phyloP scores from a whole-genome alignment of 2,888 invertebrate species.

The Acholoe squamosa region DNA sequence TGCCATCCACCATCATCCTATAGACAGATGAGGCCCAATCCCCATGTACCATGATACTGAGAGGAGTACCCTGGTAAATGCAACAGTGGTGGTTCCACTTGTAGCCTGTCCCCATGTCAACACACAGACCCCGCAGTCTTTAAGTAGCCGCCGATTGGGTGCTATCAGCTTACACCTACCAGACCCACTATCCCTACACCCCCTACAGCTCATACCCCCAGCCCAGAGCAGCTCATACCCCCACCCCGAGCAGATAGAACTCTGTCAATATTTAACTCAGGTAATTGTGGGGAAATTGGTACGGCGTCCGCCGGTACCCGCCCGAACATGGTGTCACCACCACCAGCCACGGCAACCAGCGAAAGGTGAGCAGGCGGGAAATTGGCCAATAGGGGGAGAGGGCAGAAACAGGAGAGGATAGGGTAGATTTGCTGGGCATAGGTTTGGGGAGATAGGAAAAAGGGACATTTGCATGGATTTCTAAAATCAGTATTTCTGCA shows the following conservation, averaged over 20 bases:
- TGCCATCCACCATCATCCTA: not conserved
- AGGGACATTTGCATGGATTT: not conserved
- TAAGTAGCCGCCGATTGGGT: conserved; percentile 43
- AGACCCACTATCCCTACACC: not conserved
- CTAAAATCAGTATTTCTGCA: no score
- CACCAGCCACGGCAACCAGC: conserved; percentile 4
- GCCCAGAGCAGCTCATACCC: no score
- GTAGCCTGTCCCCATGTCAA: conserved; percentile 29
- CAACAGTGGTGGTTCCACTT: conserved; percentile 49
- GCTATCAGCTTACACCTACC: not conserved
- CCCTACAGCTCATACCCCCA: not conserved
- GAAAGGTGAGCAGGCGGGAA: conserved; percentile 42
- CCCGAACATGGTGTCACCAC: conserved; percentile 28
- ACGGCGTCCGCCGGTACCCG: not conserved
- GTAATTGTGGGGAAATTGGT: conserved; percentile 57
- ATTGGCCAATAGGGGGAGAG: not conserved
- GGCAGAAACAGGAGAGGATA: no score
- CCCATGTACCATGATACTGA: not conserved
- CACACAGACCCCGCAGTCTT: not conserved
- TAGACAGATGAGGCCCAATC: not conserved
- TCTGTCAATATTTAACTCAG: conserved; percentile 54
- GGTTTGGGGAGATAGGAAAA: not conserved
- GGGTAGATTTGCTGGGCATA: not conserved
- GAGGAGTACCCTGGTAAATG: conserved; percentile 13
- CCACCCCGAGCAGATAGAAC: not conserved